These are phyloP conservation scores for zebrafish (Danio rerio) DNA, from an alignment of 2,113 vertebrate species.

Conservation along the genomic window DNA sequence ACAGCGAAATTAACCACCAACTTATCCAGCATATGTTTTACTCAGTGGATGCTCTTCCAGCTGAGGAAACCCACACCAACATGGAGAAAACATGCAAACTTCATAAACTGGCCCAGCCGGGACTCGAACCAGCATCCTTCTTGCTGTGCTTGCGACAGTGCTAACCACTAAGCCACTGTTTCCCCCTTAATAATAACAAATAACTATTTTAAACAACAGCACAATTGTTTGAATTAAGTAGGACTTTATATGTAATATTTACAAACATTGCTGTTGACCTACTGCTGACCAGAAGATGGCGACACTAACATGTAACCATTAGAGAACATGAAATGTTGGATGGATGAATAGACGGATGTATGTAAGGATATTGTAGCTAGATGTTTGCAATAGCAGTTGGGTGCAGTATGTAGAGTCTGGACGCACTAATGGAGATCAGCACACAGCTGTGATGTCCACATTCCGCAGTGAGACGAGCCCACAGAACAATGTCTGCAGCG, in stretches of 20 bases:
- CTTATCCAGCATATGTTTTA: too few species aligned
- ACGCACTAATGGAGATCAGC: slow-evolving; percentile 25
- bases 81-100: too few species aligned
- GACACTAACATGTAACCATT: not conserved
- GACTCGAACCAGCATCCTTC: too few species aligned
- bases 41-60: too few species aligned
- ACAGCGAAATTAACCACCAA: too few species aligned
- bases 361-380: not conserved
- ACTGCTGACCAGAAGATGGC: slow-evolving; percentile 31
- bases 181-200: too few species aligned
- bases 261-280: not conserved
- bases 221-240: not conserved
- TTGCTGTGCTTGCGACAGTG: too few species aligned
- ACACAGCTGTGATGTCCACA: slow-evolving; percentile 47
- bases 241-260: not conserved
- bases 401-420: slow-evolving; percentile 59
- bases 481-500: slow-evolving; percentile 42
- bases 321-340: not conserved
- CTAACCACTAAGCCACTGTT: too few species aligned
- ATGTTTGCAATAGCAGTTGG: slow-evolving; percentile 62
- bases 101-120: too few species aligned
- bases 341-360: not conserved
- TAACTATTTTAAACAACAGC: too few species aligned
- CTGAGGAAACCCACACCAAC: too few species aligned
- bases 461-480: slow-evolving; percentile 28